A percentile compares a stretch with the other conserved stretches of the same genome.
Conservation (phyloP, 2,888 invertebrate species). For the Scelioninae gen. 1 region DNA sequence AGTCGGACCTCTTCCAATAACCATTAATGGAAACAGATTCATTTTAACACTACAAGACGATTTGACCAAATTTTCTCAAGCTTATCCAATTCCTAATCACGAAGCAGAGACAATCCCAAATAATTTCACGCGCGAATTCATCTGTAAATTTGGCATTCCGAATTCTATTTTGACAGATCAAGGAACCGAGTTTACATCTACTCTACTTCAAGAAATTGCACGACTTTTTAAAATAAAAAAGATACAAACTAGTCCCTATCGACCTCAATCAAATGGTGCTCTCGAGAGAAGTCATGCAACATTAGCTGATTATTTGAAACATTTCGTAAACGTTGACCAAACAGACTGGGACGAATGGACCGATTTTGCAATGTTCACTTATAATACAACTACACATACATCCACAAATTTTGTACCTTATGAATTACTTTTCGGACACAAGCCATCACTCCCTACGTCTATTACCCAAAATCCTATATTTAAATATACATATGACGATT, state of each 20-base stretch:
- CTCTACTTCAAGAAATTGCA: slow-evolving; percentile 73
- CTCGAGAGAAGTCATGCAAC: slow-evolving; percentile 77
- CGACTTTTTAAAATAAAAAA: slow-evolving; percentile 76
- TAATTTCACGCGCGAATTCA: slow-evolving; percentile 66
- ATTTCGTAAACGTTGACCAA: slow-evolving; percentile 74
- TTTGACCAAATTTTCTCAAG: slow-evolving; percentile 79
- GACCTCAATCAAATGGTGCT: slow-evolving; percentile 69
- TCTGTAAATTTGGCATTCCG: slow-evolving; percentile 75
- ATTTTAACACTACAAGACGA: slow-evolving; percentile 80
- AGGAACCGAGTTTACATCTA: slow-evolving; percentile 74
- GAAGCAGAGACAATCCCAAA: slow-evolving; percentile 78
- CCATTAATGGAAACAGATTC: slow-evolving; percentile 76
- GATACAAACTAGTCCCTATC: slow-evolving; percentile 69
- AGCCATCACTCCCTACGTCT: slow-evolving; percentile 57
- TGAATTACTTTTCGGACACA: slow-evolving; percentile 74
- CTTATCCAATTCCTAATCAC: slow-evolving; percentile 76
- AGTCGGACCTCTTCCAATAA: slow-evolving; percentile 69
- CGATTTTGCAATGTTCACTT: slow-evolving; percentile 75
- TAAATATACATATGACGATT: slow-evolving; percentile 4
- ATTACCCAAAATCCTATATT: slow-evolving; percentile 62
- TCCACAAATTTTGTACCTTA: slow-evolving; percentile 75
- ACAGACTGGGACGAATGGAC: slow-evolving; percentile 78
- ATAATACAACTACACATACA: slow-evolving; percentile 75
- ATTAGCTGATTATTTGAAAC: slow-evolving; percentile 76
- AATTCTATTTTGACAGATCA: slow-evolving; percentile 75